phyloP scores from a whole-genome alignment of 2,797 vertebrate genomes.

The Phoxinus dragarum region DNA sequence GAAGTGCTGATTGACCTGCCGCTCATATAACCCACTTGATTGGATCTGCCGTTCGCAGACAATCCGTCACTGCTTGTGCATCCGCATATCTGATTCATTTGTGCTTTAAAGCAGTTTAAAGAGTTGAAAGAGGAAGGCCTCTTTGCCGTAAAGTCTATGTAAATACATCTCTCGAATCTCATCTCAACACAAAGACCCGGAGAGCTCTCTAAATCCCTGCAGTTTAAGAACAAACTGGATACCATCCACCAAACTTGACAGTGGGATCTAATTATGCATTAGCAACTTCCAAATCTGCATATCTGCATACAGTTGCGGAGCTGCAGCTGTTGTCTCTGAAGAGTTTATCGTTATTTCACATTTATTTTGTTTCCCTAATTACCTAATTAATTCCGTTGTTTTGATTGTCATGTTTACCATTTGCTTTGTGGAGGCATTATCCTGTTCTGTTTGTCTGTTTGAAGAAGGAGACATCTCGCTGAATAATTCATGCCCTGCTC shows the following conservation, averaged over 20 bases:
- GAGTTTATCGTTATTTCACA: constrained; percentile 86
- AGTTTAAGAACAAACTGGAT: constrained; percentile 68
- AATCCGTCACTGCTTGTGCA: constrained; percentile 26
- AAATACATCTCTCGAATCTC: constrained; percentile 69
- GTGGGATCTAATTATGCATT: constrained; percentile 70
- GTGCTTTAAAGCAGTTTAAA: constrained; percentile 22
- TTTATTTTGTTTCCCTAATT: constrained; percentile 88
- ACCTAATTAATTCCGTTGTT: constrained; percentile 88
- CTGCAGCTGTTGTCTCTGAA: constrained; percentile 78
- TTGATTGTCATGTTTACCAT: constrained; percentile 86
- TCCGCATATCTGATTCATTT: constrained; percentile 10
- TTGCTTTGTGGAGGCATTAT: constrained; percentile 83
- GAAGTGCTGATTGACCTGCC: constrained; percentile 44
- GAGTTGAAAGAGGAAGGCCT: constrained; percentile 20
- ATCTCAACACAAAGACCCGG: constrained; percentile 66
- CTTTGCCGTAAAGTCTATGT: constrained; percentile 46
- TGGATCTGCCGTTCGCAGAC: constrained; percentile 34
- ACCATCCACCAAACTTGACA: constrained; percentile 72
- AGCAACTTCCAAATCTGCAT: constrained; percentile 76
- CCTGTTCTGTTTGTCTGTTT: constrained; percentile 87
- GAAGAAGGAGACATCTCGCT: constrained; percentile 81
- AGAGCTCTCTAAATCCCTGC: constrained; percentile 69
- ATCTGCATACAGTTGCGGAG: constrained; percentile 76
- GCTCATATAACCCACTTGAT: constrained; percentile 39
- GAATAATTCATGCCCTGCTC: constrained; percentile 82